These are phyloP conservation scores for Acrocephalus kingi DNA, from an alignment of 2,113 vertebrate species.

Conservation along the genomic window DNA sequence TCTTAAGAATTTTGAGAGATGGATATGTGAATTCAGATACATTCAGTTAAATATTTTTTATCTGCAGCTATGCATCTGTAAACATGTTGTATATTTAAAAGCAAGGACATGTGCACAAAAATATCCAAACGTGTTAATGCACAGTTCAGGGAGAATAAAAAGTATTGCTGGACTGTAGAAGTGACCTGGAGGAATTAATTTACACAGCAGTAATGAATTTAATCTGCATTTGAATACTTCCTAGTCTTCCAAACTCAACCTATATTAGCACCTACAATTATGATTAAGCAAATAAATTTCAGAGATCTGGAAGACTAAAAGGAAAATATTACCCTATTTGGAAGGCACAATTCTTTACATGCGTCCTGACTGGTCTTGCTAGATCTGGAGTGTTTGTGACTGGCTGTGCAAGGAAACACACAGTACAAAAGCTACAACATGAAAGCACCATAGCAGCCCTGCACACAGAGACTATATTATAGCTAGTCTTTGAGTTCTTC, in stretches of 20 bases:
- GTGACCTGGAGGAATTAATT: neutral
- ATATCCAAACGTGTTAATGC: rapidly evolving
- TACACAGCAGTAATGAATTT: neutral
- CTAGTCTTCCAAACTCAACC: no score
- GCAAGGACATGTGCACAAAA: neutral
- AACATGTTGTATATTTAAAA: neutral
- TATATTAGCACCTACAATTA: no score
- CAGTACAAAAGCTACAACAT: neutral
- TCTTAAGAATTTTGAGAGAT: neutral
- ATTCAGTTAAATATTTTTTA: neutral
- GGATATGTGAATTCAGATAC: neutral
- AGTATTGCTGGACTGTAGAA: neutral
- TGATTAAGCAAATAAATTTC: no score
- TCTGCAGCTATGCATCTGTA: neutral
- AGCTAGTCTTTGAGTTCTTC: neutral
- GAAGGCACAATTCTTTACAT: neutral
- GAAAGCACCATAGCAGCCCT: neutral
- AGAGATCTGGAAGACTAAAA: neutral
- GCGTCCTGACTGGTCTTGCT: neutral
- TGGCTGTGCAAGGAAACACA: neutral
- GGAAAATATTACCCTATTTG: neutral
- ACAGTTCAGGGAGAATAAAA: neutral
- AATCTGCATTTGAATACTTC: neutral
- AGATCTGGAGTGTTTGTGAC: neutral
- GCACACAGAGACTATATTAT: neutral